Base-by-base conservation (phyloP, 2,113 vertebrate species). In the Motacilla tschutschensis region DNA sequence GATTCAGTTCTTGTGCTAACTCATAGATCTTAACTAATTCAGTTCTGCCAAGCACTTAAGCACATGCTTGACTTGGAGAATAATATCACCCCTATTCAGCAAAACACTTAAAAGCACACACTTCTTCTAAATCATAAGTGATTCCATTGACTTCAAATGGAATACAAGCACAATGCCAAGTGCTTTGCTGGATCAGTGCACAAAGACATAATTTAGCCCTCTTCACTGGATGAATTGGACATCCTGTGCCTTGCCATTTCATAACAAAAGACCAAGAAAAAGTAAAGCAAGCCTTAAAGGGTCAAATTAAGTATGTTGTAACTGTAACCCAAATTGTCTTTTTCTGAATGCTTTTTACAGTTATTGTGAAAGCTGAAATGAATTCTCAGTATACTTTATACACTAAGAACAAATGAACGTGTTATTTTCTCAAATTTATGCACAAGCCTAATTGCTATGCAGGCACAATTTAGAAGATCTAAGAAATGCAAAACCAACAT, bases 401-500 rank as follows among this genome's bases (percentile, higher is more conserved):
- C 46, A 83, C 57, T 46, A 79, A 81, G 46, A 91, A 83, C 38
- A 92, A 81, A 87, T 63, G 25, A 90, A 92, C 43, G 33, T 2
- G 12, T 92, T 91, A 81, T 93, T 94, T 91, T 46, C 66, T 83
- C 65, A 71, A 92, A 92, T 92, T 77, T 95, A 94, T 96, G 86
- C 67, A 89, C 60, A 88, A 93, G 53, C 25, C 55, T 96, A 96
- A 96, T 93, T 95, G 80, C 76, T 92, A 94, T 94, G 91, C 92
- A 95, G 47, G 70, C 83, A 57, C 79, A 94, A 94, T 92, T 95
- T 94, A 83, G 72, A 91, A 95, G 94, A 96, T 92, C 91, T 95
- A 94, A 95, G 91, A 95, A 94, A 93, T 75, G 79, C 81, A 95
- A 96, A 96, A 91, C 40, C 43, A 90, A 92, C 63, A 93, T 66